Percentiles rank a stretch among this genome's conserved stretches.
Evolutionary conservation across 2,113 vertebrate species (phyloP).

Genomic region (Actinemys pallida): DNA sequence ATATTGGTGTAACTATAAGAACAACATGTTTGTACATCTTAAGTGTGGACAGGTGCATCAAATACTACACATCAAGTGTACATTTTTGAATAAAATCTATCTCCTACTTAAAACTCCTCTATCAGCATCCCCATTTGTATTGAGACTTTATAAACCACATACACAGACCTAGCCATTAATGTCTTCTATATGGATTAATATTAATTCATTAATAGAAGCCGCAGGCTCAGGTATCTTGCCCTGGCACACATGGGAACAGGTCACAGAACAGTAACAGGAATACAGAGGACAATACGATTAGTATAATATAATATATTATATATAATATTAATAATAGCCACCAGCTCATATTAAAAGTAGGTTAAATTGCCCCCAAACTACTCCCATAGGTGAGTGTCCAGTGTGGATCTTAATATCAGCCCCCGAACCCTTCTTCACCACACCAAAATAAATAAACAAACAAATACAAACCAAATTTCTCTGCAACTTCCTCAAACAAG

Average conservation of each 20-base stretch:
- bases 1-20: background rate
- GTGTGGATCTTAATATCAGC: background rate
- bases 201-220: background rate
- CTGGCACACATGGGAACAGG: background rate
- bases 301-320: background rate
- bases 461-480: background rate
- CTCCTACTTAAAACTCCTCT: background rate
- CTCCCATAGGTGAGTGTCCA: background rate
- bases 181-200: background rate
- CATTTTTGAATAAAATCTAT: background rate
- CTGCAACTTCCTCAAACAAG: background rate
- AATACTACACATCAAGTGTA: rapidly evolving
- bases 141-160: background rate
- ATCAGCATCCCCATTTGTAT: background rate
- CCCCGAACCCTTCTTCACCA: background rate
- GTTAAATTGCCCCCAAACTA: background rate
- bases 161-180: background rate
- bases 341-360: background rate
- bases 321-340: background rate
- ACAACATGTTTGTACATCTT: background rate
- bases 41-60: background rate
- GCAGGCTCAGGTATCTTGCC: too few species aligned
- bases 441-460: background rate
- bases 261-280: background rate
- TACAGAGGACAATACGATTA: background rate